Percentiles rank a stretch among this genome's conserved stretches.
phyloP scores from a whole-genome alignment of 2,797 vertebrate species.

The Coregonus ussuriensis region DNA sequence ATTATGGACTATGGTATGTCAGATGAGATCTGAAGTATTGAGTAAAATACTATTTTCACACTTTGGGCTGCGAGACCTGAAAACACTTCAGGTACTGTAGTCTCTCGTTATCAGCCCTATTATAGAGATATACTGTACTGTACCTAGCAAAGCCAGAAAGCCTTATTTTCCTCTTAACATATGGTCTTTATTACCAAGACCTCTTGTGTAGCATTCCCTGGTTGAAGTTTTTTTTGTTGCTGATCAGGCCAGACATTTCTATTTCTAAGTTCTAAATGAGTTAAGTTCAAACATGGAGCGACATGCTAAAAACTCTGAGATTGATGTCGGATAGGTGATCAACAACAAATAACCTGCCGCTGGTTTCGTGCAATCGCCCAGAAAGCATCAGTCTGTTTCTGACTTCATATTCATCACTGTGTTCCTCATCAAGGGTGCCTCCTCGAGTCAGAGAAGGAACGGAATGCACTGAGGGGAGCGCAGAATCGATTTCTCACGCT shows the following conservation, averaged over 20 bases:
- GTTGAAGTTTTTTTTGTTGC: slow-evolving; percentile 33
- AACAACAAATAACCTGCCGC: neutral
- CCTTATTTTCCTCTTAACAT: slow-evolving; percentile 46
- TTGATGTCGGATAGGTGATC: slow-evolving; percentile 13
- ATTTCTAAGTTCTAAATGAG: slow-evolving; percentile 2
- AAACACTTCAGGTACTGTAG: slow-evolving; percentile 28
- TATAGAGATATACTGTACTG: slow-evolving; percentile 38
- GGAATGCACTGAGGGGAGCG: neutral
- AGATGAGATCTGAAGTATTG: neutral
- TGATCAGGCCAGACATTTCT: slow-evolving; percentile 35
- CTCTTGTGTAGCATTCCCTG: slow-evolving; percentile 29
- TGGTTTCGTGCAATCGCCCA: neutral
- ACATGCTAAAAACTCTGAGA: neutral
- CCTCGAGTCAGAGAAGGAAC: neutral
- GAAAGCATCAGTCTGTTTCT: neutral
- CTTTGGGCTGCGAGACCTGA: slow-evolving; percentile 21
- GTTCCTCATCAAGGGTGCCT: neutral
- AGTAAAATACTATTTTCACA: neutral
- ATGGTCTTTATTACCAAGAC: slow-evolving; percentile 47
- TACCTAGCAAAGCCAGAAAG: neutral
- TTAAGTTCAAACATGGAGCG: slow-evolving; percentile 9
- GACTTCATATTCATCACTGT: neutral
- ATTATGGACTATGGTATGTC: neutral
- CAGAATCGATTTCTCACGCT: neutral
- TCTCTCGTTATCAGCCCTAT: slow-evolving; percentile 22